A percentile compares a stretch with the other conserved stretches of the same genome.
Conservation (phyloP, 2,797 vertebrate species). For the Typhlichthys subterraneus region DNA sequence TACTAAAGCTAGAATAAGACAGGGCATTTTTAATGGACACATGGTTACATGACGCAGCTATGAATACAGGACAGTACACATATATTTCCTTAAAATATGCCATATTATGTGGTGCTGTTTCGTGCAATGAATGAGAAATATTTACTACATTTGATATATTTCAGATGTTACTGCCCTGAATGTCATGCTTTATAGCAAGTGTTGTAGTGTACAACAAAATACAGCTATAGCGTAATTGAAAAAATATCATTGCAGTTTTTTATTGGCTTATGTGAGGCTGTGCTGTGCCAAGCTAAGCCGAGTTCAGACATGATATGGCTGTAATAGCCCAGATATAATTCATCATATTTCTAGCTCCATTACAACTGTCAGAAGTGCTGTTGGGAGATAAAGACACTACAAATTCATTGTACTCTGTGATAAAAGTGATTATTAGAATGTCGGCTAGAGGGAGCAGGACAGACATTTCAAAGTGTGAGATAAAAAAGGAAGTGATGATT, state of each 20-base stretch:
- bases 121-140: constrained; percentile 37
- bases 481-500: constrained; percentile 56
- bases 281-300: constrained; percentile 48
- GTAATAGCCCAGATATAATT: constrained; percentile 71
- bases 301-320: constrained; percentile 57
- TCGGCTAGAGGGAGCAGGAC: constrained; percentile 31
- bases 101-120: constrained; percentile 2
- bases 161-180: constrained; percentile 43
- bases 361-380: constrained; percentile 59
- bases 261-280: constrained; percentile 51
- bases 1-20: too few relatives aligned
- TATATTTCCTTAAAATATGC: background rate
- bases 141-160: constrained; percentile 34
- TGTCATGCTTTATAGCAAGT: constrained; percentile 46
- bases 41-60: too few relatives aligned
- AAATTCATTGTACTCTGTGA: constrained; percentile 57
- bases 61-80: background rate
- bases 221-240: constrained; percentile 62
- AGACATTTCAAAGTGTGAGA: constrained; percentile 60
- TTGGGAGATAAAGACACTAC: constrained; percentile 57
- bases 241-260: constrained; percentile 63
- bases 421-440: constrained; percentile 57
- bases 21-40: too few relatives aligned
- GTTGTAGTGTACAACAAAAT: constrained; percentile 32
- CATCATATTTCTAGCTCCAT: constrained; percentile 60